phyloP scores from a whole-genome alignment of 2,113 vertebrate species.

The Spermophilus dauricus region DNA sequence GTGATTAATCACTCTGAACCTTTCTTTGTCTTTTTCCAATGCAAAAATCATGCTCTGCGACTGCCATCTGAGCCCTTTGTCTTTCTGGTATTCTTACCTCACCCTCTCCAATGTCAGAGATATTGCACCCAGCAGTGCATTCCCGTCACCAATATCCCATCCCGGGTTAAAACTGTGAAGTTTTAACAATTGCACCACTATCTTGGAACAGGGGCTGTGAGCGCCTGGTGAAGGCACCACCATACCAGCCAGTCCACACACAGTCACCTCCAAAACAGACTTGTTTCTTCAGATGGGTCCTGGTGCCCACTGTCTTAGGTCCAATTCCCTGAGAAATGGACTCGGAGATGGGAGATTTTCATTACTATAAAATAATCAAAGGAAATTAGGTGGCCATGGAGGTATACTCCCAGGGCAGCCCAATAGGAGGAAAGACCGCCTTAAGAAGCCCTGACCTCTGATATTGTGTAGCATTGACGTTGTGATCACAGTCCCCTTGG shows the following conservation, averaged over 20 bases:
- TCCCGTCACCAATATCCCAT: background rate
- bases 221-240: background rate
- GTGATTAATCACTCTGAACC: slow-evolving; percentile 71
- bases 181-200: background rate
- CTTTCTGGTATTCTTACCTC: background rate
- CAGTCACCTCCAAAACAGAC: background rate
- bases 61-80: slow-evolving; percentile 39
- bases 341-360: background rate
- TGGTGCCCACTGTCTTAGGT: background rate
- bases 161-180: background rate
- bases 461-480: background rate
- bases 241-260: background rate
- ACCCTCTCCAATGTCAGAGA: background rate
- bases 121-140: background rate
- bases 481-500: background rate
- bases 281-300: background rate
- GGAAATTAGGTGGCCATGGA: background rate
- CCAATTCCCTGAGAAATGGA: background rate
- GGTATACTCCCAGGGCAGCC: background rate
- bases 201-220: background rate
- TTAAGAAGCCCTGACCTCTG: background rate
- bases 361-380: background rate
- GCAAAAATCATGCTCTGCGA: slow-evolving; percentile 43
- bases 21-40: slow-evolving; percentile 45
- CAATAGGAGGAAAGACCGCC: background rate